Percentiles rank a stretch among this genome's conserved stretches.
phyloP scores from a whole-genome alignment of 2,888 invertebrate genomes.

The Tiphia femorata region DNA sequence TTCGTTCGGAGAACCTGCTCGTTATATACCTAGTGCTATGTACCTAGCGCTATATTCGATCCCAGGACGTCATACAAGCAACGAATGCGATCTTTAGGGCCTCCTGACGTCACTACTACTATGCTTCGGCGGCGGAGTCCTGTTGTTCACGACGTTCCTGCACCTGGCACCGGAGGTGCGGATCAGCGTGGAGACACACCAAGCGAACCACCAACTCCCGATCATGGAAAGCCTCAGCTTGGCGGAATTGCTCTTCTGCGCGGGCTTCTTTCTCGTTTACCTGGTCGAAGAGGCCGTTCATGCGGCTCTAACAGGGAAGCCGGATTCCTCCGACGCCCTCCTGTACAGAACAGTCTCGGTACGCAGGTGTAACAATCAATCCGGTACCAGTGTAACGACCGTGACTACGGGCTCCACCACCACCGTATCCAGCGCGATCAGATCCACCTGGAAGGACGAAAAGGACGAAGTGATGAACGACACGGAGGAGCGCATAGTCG shows the following conservation, averaged over 20 bases:
- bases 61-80: background rate
- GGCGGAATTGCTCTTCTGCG: constrained; percentile 74
- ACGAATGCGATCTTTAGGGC: constrained; percentile 61
- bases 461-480: constrained; percentile 24
- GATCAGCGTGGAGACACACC: constrained; percentile 71
- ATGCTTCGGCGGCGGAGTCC: constrained; percentile 77
- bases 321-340: constrained; percentile 67
- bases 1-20: no score
- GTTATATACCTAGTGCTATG: no score
- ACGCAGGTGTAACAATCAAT: constrained; percentile 68
- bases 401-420: constrained; percentile 45
- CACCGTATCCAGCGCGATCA: constrained; percentile 34
- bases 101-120: constrained; percentile 73
- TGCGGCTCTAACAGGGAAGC: constrained; percentile 69
- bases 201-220: constrained; percentile 68
- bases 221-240: constrained; percentile 69
- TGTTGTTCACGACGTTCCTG: constrained; percentile 76
- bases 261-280: constrained; percentile 77
- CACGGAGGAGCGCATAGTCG: constrained; percentile 6
- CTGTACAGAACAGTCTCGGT: constrained; percentile 73
- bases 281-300: constrained; percentile 76
- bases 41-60: no score
- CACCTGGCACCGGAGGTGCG: constrained; percentile 78
- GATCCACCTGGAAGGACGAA: constrained; percentile 37
- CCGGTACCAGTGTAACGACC: constrained; percentile 18